Conservation (phyloP, 2,113 vertebrate species). For the Heterotis niloticus region DNA sequence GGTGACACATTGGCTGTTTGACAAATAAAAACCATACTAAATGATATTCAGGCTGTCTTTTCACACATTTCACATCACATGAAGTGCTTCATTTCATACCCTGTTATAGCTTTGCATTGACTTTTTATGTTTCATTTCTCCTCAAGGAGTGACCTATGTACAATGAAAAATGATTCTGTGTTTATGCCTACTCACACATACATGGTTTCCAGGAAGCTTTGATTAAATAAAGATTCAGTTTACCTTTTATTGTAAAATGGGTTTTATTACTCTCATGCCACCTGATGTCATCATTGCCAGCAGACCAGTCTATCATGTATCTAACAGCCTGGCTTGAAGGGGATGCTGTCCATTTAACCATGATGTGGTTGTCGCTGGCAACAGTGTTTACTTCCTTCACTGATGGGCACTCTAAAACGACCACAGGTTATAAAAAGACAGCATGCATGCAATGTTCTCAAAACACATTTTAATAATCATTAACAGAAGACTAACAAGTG, state of each 20-base stretch:
- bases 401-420: background rate
- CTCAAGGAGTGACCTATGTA: too few species aligned
- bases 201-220: background rate
- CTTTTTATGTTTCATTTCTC: too few species aligned
- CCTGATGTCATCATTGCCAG: background rate
- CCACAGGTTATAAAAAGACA: background rate
- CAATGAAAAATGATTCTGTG: background rate
- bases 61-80: too few species aligned
- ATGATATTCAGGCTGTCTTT: too few species aligned
- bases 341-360: background rate
- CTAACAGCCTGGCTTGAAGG: background rate
- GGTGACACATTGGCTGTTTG: too few species aligned
- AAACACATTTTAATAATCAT: background rate
- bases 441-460: background rate
- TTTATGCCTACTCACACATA: background rate
- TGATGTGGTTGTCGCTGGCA: background rate
- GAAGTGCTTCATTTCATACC: too few species aligned
- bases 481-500: too few species aligned
- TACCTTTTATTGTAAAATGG: slow-evolving; percentile 1
- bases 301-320: slow-evolving; percentile 24
- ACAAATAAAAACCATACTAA: too few species aligned
- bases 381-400: background rate
- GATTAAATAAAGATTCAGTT: background rate
- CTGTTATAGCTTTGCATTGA: too few species aligned
- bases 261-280: slow-evolving; percentile 17